Conservation (phyloP, 2,888 invertebrate genomes). For the Aphodius sticticus region DNA sequence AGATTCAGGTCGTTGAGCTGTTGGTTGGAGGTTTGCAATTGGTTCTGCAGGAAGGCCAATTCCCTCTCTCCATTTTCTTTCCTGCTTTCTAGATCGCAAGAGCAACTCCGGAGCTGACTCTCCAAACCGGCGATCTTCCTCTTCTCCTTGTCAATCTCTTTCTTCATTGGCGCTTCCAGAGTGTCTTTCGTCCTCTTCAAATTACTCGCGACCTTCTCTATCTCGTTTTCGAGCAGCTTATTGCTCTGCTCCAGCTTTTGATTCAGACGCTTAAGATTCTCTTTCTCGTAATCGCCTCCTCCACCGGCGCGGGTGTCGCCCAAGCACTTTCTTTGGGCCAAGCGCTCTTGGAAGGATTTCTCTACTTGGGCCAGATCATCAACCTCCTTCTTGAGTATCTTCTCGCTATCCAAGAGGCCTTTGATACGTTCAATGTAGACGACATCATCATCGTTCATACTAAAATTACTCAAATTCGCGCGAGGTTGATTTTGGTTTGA, state of each 20-base stretch:
- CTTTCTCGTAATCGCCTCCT: constrained; percentile 30
- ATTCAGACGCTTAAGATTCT: constrained; percentile 37
- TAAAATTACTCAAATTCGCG: background rate
- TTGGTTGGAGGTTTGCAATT: constrained; percentile 50
- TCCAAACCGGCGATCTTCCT: constrained; percentile 51
- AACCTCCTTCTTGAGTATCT: constrained; percentile 31
- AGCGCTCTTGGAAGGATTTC: background rate
- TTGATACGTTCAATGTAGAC: constrained; percentile 11
- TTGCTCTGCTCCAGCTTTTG: constrained; percentile 37
- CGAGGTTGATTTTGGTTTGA: background rate
- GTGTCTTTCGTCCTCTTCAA: constrained; percentile 54
- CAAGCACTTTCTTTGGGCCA: background rate
- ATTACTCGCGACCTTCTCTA: constrained; percentile 54
- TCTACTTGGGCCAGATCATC: constrained; percentile 28
- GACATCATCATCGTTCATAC: background rate
- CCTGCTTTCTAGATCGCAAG: constrained; percentile 43
- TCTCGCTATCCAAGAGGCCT: constrained; percentile 15
- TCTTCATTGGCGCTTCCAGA: constrained; percentile 52
- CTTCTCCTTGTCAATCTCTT: constrained; percentile 45
- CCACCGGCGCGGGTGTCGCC: constrained; percentile 19
- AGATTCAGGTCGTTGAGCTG: constrained; percentile 51
- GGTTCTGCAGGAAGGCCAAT: constrained; percentile 50
- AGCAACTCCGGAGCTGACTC: constrained; percentile 48
- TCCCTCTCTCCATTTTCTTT: constrained; percentile 45
- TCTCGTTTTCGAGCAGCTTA: constrained; percentile 49